Conservation (phyloP, 1,140 invertebrate species). For the Semibalanus balanoides region DNA sequence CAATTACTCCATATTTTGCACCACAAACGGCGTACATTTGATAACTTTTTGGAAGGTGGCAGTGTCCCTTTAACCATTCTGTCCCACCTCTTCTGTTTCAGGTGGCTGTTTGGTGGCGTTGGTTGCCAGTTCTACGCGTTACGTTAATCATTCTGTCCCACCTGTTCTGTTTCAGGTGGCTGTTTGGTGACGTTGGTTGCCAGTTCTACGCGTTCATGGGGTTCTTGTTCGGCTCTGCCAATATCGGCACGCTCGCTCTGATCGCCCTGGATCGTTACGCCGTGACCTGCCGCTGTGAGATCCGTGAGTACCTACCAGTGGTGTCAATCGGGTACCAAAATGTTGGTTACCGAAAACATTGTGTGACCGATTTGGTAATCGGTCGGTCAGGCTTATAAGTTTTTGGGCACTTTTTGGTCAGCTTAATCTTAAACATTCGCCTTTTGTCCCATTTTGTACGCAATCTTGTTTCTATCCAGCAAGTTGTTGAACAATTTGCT, state of each 20-base stretch:
- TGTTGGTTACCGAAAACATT: no score
- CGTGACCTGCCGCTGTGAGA: slow-evolving; percentile 17
- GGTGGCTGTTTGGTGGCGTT: slow-evolving; percentile 29
- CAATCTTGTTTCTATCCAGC: no score
- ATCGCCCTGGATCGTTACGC: slow-evolving; percentile 30
- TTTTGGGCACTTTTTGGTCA: no score
- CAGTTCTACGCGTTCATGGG: slow-evolving; percentile 31
- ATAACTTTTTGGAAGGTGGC: no score
- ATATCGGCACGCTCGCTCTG: slow-evolving; percentile 26
- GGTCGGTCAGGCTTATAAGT: no score
- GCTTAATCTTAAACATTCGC: no score
- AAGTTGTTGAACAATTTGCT: no score
- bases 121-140: slow-evolving; percentile 30
- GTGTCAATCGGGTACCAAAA: no score
- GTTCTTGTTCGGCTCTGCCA: slow-evolving; percentile 28
- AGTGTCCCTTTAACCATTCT: neutral
- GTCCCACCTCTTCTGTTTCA: slow-evolving; percentile 13
- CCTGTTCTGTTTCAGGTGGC: slow-evolving; percentile 24
- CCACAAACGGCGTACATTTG: no score
- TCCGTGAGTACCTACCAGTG: slow-evolving; percentile 19
- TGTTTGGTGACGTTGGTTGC: slow-evolving; percentile 28
- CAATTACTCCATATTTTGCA: no score
- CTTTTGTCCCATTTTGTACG: no score
- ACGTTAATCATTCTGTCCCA: neutral
- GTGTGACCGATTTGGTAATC: no score